These are phyloP conservation scores for Tyto alba DNA, from an alignment of 2,113 vertebrate genomes.

Conservation along the genomic window DNA sequence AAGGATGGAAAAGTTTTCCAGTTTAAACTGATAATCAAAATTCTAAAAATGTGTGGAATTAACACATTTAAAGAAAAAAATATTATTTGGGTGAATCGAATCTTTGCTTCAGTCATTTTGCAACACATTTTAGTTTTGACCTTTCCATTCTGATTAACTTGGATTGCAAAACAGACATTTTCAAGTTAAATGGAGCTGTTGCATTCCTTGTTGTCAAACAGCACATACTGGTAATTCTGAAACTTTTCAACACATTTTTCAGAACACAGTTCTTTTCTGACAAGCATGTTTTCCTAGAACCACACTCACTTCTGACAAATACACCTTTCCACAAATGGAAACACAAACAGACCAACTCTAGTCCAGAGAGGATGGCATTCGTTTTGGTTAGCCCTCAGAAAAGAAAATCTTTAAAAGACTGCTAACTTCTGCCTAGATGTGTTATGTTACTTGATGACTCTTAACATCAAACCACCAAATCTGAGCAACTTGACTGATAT, in stretches of 20 bases:
- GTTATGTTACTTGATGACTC: neutral
- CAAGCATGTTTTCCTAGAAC: neutral
- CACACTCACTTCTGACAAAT: neutral
- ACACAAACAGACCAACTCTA: neutral
- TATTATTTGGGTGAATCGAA: neutral
- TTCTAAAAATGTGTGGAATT: neutral
- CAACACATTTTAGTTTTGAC: slow-evolving; percentile 11
- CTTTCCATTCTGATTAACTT: slow-evolving; percentile 32
- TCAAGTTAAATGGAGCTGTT: neutral
- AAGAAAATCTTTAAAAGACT: neutral
- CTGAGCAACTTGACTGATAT: neutral
- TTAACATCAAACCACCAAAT: neutral
- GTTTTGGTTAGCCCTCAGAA: neutral
- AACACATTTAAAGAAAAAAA: neutral
- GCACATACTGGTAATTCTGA: neutral
- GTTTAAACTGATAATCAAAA: neutral
- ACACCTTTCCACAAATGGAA: neutral
- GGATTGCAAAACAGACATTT: neutral
- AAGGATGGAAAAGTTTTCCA: neutral
- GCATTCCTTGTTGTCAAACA: slow-evolving; percentile 20
- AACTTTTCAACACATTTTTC: neutral
- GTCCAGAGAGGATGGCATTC: neutral
- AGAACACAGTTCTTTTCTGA: neutral
- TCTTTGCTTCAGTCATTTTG: neutral
- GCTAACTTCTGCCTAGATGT: neutral